Evolutionary conservation across 2,888 invertebrate species (phyloP).

Genomic region (Acleris sparsana): DNA sequence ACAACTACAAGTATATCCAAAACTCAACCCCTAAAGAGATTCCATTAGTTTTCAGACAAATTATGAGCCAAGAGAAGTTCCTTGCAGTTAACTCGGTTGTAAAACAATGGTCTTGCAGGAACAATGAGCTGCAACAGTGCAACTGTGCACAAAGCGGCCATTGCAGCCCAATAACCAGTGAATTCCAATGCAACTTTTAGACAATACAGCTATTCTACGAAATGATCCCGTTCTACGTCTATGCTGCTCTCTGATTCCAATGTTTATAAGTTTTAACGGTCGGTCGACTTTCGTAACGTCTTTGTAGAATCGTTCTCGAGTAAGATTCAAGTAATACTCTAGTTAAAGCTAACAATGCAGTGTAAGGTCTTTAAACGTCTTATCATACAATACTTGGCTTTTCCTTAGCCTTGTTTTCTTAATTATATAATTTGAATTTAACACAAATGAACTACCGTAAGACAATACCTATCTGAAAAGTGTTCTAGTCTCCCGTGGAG

Average conservation of each 20-base stretch:
- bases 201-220: slow-evolving; percentile 27
- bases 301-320: too few relatives aligned
- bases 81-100: slow-evolving; percentile 15
- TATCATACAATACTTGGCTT: too few relatives aligned
- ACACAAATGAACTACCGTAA: too few relatives aligned
- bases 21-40: not conserved
- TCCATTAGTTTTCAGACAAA: not conserved
- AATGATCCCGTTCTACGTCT: slow-evolving; percentile 18
- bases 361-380: too few relatives aligned
- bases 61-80: not conserved
- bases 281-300: not conserved
- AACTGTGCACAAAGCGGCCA: slow-evolving; percentile 29
- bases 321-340: too few relatives aligned
- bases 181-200: slow-evolving; percentile 34
- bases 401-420: too few relatives aligned
- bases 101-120: slow-evolving; percentile 29
- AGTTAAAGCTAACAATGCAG: too few relatives aligned
- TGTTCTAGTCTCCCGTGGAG: too few relatives aligned
- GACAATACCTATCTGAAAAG: too few relatives aligned
- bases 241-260: slow-evolving; percentile 2
- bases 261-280: slow-evolving; percentile 1
- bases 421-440: too few relatives aligned
- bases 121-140: slow-evolving; percentile 30
- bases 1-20: too few relatives aligned
- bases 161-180: slow-evolving; percentile 32